Base-by-base conservation (phyloP, 1,140 invertebrate genomes). In the Chymomyza costata region DNA sequence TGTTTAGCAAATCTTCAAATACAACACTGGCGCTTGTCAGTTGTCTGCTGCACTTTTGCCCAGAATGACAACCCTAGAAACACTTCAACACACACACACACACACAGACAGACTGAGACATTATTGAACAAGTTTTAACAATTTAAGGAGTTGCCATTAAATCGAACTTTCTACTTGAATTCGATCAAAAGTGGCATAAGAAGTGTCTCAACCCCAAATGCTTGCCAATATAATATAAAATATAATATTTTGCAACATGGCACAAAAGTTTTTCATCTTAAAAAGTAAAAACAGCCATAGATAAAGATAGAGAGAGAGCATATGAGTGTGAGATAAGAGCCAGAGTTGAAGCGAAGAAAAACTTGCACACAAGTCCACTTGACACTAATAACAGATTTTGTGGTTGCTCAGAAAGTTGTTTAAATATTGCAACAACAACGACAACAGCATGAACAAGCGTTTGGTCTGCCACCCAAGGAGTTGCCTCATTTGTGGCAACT, bases 371-470 rank as follows among this genome's bases (percentile, higher is more conserved):
- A 74, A 74, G 70, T 65, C 70, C 69, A 76, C 69, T 74, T 76
- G 69, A 74, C 65, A 74, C 69, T 74, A 74, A 74, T 74, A 74
- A 74, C 69, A 74, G 69, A 74, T 74, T 73, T 74, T 74, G 65
- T 62, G 69, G 69, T 56, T 62, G 65, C 69, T 58, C 59, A 49
- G 65, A 70, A 74, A 74, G 65, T 74, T 74, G 65, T 74, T 64
- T 74, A 76, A 74, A 68, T 60, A 69, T 54, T 53, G 69, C 52
- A 52, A 21, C 47, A 56, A 43, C 50, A 41, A 28, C 40, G 40
- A 35, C 41, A 35, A 30, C 47, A 44, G 18, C 50, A 18, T 15
- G 18, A 28, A 44, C n/a, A 10, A 53, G 7, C 28, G 21, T 10
- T 7, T n/a, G 6, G 21, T 7, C 8, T 45, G 17, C 38, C 15